Percentiles rank a stretch among this genome's conserved stretches.
Conservation (phyloP, 1,140 invertebrate species). For the Physella acuta region DNA sequence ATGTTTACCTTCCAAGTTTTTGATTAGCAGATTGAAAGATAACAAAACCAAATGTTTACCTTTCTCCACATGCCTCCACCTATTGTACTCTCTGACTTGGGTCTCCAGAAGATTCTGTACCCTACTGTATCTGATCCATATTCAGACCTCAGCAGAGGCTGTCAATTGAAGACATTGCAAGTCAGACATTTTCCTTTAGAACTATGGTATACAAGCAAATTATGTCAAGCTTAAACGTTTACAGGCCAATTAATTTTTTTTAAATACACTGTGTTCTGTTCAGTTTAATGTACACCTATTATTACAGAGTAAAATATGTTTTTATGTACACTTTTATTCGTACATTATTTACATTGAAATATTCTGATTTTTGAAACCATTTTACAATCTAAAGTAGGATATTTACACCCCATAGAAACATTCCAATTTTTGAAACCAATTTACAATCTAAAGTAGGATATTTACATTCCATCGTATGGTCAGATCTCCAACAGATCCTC, state of each 20-base stretch:
- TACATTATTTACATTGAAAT: background rate
- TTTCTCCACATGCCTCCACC: background rate
- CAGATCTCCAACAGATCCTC: slow-evolving; percentile 89
- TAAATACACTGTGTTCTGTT: no score
- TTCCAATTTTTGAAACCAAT: no score
- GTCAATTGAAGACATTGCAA: background rate
- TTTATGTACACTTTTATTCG: background rate
- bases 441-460: no score
- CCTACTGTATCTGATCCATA: slow-evolving; percentile 1
- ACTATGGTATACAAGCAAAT: background rate
- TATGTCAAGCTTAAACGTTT: background rate
- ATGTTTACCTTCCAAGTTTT: no score
- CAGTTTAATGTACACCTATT: no score
- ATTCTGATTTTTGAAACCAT: no score
- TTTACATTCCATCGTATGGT: slow-evolving; percentile 84
- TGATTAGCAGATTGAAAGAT: no score
- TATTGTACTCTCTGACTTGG: background rate
- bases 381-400: no score
- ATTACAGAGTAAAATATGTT: background rate
- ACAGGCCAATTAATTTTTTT: background rate
- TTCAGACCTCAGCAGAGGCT: slow-evolving; percentile 6
- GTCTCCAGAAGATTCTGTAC: slow-evolving; percentile 14
- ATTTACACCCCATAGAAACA: no score
- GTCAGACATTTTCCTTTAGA: background rate
- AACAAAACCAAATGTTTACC: background rate